These are phyloP conservation scores for Zapornia atra DNA, from an alignment of 2,113 vertebrate genomes.

Conservation along the genomic window DNA sequence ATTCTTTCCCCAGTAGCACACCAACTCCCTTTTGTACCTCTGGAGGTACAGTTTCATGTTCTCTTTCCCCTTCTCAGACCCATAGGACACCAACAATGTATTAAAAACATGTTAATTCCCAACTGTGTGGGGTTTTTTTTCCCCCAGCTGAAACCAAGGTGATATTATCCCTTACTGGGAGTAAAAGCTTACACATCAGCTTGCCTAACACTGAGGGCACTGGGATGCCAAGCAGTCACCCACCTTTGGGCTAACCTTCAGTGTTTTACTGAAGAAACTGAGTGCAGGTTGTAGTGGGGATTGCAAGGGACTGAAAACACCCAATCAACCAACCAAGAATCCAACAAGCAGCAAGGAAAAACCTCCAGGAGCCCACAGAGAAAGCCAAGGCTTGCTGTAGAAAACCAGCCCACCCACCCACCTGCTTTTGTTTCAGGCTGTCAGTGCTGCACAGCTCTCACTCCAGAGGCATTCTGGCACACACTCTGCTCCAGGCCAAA, in stretches of 20 bases:
- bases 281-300: neutral
- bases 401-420: neutral
- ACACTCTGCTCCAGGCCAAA: neutral
- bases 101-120: neutral
- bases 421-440: neutral
- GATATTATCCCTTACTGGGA: neutral
- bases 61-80: neutral
- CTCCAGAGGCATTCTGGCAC: neutral
- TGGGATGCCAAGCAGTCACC: neutral
- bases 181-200: neutral
- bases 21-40: neutral
- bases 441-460: neutral
- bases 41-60: neutral
- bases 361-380: neutral
- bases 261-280: neutral
- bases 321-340: neutral
- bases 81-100: neutral
- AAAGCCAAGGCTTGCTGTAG: neutral
- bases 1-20: neutral
- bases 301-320: neutral
- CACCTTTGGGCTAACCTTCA: neutral
- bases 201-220: neutral
- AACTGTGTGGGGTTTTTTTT: neutral
- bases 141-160: neutral
- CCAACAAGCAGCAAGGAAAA: neutral